These are phyloP conservation scores for Hemiprocne comata DNA, from an alignment of 2,113 vertebrate species.

Conservation along the genomic window DNA sequence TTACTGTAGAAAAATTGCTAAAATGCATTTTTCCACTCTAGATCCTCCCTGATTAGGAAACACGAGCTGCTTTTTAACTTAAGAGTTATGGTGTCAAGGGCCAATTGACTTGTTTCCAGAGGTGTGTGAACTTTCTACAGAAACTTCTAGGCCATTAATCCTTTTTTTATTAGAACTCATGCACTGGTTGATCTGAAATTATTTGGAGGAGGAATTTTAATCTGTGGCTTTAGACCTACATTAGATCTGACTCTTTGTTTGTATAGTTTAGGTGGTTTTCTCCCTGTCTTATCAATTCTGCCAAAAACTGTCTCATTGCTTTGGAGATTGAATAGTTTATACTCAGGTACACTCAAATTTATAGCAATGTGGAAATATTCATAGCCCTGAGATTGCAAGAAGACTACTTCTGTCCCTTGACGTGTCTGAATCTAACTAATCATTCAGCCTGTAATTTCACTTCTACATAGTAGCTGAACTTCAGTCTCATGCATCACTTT, in stretches of 20 bases:
- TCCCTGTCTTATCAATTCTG: neutral
- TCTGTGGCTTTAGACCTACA: neutral
- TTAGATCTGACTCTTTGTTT: neutral
- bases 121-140: neutral
- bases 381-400: neutral
- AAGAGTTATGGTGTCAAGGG: neutral
- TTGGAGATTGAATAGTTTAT: neutral
- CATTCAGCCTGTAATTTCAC: neutral
- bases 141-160: neutral
- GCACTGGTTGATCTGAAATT: neutral
- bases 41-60: neutral
- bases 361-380: neutral
- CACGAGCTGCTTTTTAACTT: neutral
- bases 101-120: neutral
- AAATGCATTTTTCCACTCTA: neutral
- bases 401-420: neutral
- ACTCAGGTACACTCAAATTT: neutral
- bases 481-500: neutral
- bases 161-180: neutral
- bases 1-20: neutral
- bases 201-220: neutral
- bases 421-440: neutral
- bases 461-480: neutral
- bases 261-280: neutral
- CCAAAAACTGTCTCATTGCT: neutral